Percentiles rank a stretch among this genome's conserved stretches.
phyloP scores from a whole-genome alignment of 1,140 invertebrate genomes.

The Meloidogyne hapla region DNA sequence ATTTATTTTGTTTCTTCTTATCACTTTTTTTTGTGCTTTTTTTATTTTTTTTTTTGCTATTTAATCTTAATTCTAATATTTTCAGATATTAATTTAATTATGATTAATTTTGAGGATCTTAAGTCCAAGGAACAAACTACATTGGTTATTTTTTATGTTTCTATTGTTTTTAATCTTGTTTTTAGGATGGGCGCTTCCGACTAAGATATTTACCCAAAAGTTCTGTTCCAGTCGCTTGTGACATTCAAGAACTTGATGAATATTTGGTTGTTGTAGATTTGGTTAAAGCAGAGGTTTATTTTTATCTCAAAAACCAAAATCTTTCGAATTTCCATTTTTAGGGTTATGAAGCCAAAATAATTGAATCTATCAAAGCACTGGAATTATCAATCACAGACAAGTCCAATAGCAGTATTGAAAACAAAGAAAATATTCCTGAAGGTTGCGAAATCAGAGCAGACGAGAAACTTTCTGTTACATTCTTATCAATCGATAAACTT shows the following conservation, averaged over 20 bases:
- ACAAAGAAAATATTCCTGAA: neutral
- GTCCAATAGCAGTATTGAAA: neutral
- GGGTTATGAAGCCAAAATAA: neutral
- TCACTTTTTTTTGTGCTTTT: no score
- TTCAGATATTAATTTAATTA: neutral
- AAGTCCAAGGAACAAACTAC: neutral
- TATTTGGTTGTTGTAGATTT: neutral
- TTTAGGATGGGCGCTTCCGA: neutral
- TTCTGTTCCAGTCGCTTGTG: neutral
- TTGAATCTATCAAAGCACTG: neutral
- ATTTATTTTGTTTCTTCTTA: no score
- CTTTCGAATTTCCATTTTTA: neutral
- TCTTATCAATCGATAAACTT: slow-evolving; percentile 33
- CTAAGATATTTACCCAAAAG: neutral
- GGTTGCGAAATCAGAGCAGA: neutral
- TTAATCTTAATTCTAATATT: neutral
- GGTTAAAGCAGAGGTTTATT: neutral
- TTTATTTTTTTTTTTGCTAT: no score
- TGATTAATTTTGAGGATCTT: neutral
- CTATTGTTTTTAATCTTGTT: neutral
- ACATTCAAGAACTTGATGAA: neutral
- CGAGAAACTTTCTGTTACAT: slow-evolving; percentile 15
- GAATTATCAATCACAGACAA: neutral
- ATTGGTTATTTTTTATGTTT: neutral
- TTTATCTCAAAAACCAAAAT: neutral